Evolutionary conservation across 2,113 vertebrate species (phyloP), one percentile per base, ranked within the genome.

Genomic region (Lutjanus erythropterus): DNA sequence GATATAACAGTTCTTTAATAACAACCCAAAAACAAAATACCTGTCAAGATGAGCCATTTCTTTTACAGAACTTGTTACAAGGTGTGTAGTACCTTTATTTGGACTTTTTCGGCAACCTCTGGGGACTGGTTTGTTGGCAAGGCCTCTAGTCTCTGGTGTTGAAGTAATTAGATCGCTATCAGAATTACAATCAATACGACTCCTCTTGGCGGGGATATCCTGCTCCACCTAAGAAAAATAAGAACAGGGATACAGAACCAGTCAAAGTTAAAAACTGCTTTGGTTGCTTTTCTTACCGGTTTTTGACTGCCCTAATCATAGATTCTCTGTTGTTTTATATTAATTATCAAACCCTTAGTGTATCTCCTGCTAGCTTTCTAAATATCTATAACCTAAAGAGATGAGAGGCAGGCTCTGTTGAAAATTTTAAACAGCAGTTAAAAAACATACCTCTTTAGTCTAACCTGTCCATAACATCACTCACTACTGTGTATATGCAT

Each of bases 171-270:
- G 86, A 93, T 95, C 96, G 82, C 96, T 94, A 67, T 98, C 97
- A 12, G 96, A 94, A 73, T 96, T 96, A 85, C 95, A 96, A 78
- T 99, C 97, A 70, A 98, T 92, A 69, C 97, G 96, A 94, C 96
- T 99, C 87, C 96, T 97, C 89, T 98, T 99, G 37, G 96, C 95
- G 77, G 98, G 97, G 86, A 97, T 96, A 91, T 99, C 97, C 95
- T 95, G 96, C 91, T 99, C 97, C 94, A 97, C 97, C 98, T 99
- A 52, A 37, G 18, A 47, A 9, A 52, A 31, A 37, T 5, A 44
- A 33, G 27, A 23, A 64, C 31, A 44, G 0, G 14, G 6, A 61
- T 8, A 41, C 2, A 67, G 10, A 35, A 50, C 2, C 5, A 41
- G 1, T 27, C 31, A n/a, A 4, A 2, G 37, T 49, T 37, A 35